These are phyloP conservation scores for Gryllus bimaculatus DNA, from an alignment of 1,140 invertebrate species.

Conservation along the genomic window DNA sequence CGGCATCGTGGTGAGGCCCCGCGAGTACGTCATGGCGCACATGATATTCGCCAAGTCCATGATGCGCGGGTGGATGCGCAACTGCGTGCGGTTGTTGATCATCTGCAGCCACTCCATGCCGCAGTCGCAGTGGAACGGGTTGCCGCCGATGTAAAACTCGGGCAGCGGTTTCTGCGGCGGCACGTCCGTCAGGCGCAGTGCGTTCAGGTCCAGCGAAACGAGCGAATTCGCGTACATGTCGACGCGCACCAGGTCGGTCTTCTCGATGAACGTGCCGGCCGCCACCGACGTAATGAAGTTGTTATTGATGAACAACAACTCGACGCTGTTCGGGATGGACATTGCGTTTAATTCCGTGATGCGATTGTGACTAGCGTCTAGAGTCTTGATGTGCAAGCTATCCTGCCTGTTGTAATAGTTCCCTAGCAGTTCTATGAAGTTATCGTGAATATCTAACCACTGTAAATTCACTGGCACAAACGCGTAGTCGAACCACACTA, in stretches of 20 bases:
- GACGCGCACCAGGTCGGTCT: slow-evolving; percentile 71
- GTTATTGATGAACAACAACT: slow-evolving; percentile 81
- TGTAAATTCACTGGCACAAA: slow-evolving; percentile 78
- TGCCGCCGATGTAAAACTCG: slow-evolving; percentile 80
- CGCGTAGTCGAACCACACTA: slow-evolving; percentile 84
- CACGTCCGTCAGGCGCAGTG: slow-evolving; percentile 62
- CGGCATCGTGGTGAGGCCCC: slow-evolving; percentile 49
- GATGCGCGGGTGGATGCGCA: slow-evolving; percentile 69
- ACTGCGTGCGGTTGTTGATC: slow-evolving; percentile 71
- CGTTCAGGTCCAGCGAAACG: slow-evolving; percentile 67
- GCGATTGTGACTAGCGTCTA: slow-evolving; percentile 80
- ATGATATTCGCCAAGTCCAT: slow-evolving; percentile 80
- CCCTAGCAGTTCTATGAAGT: slow-evolving; percentile 72
- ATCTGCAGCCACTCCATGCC: slow-evolving; percentile 85
- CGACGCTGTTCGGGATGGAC: slow-evolving; percentile 80
- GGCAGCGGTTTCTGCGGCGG: slow-evolving; percentile 58
- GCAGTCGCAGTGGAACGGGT: slow-evolving; percentile 85
- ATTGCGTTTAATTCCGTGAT: slow-evolving; percentile 67
- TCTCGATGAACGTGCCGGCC: slow-evolving; percentile 76
- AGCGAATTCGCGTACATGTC: slow-evolving; percentile 83
- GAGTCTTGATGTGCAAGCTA: slow-evolving; percentile 60
- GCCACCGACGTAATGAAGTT: slow-evolving; percentile 71
- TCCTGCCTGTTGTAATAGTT: slow-evolving; percentile 78
- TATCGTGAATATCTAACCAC: slow-evolving; percentile 82
- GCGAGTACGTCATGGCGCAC: slow-evolving; percentile 70